These are phyloP conservation scores for Hipparchia sbordonii DNA, from an alignment of 2,888 invertebrate genomes.

Conservation along the genomic window DNA sequence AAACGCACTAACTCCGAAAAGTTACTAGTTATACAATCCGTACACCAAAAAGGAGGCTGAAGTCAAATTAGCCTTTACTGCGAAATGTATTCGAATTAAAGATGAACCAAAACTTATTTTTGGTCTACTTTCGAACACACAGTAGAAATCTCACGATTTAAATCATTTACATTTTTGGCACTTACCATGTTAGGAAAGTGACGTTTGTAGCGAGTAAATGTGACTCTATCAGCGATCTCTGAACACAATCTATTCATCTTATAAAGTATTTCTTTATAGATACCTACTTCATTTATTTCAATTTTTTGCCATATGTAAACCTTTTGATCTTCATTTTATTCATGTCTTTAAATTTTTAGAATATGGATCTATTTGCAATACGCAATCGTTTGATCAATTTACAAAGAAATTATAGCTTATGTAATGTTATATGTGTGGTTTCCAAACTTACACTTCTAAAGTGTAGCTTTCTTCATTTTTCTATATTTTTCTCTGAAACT, in stretches of 20 bases:
- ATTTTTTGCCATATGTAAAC: conserved; percentile 13
- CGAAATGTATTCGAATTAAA: neutral
- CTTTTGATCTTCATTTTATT: conserved; percentile 1
- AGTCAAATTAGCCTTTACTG: no score
- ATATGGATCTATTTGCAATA: conserved; percentile 6
- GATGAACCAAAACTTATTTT: neutral
- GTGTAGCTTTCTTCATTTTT: neutral
- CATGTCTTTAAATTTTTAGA: conserved; percentile 14
- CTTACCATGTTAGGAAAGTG: conserved; percentile 38
- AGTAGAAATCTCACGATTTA: conserved; percentile 27
- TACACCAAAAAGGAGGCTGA: no score
- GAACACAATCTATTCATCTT: conserved; percentile 10
- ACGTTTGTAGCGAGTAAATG: conserved; percentile 32
- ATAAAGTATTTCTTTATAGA: neutral
- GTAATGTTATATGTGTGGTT: neutral
- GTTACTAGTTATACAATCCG: no score
- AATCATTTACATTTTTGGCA: conserved; percentile 32
- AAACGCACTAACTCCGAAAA: no score
- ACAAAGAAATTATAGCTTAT: conserved; percentile 20
- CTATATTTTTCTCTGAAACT: no score
- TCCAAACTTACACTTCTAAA: neutral
- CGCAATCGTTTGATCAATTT: conserved; percentile 11
- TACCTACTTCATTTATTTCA: conserved; percentile 1
- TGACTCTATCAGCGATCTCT: conserved; percentile 27
- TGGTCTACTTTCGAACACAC: conserved; percentile 9